Evolutionary conservation across 2,797 vertebrate genomes (phyloP), one percentile per base, ranked within the genome.

Genomic region (Molossus molossus): DNA sequence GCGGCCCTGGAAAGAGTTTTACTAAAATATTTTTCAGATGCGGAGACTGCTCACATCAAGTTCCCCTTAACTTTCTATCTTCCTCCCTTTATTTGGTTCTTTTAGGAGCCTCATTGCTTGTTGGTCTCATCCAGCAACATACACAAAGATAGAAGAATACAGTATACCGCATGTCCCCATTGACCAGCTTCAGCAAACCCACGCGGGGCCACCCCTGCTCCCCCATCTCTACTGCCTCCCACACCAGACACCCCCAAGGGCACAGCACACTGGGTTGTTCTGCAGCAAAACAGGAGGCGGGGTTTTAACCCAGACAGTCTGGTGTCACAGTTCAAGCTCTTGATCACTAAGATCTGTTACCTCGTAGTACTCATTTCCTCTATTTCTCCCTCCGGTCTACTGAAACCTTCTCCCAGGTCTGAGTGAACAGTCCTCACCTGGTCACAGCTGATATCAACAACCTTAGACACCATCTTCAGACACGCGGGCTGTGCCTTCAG

Each of bases 211-310:
- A 1, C 11, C 65, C 40, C 48, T 53, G 25, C 37, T 15, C 9
- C 0, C 37, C 13, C 18, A 0, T 23, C 25, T 37, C 58, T 13
- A 21, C 33, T 1, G 12, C 2, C 9, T 11, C 55, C 11, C 58
- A n/a, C 29, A 57, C 37, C 48, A 64, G 25, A n/a, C 25, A 40
- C 14, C 18, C 2, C 55, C 13, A 2, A 1, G 0, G 20, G 60
- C 69, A 84, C 12, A 10, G 3, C 6, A 2, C 27, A 2, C 3
- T 20, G 21, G 64, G 11, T 77, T 60, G 0, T 84, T 80, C 23
- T 64, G 64, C 15, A 29, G 27, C 2, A 45, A 69, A 53, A 48
- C 5, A 20, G 72, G 15, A 69, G 37, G 13, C 86, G 37, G 40
- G 57, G 1, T 79, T 55, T 33, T 80, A 73, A 64, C 15, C 25